These are phyloP conservation scores for Periophthalmus magnuspinnatus DNA, from an alignment of 2,797 vertebrate species.

Conservation along the genomic window DNA sequence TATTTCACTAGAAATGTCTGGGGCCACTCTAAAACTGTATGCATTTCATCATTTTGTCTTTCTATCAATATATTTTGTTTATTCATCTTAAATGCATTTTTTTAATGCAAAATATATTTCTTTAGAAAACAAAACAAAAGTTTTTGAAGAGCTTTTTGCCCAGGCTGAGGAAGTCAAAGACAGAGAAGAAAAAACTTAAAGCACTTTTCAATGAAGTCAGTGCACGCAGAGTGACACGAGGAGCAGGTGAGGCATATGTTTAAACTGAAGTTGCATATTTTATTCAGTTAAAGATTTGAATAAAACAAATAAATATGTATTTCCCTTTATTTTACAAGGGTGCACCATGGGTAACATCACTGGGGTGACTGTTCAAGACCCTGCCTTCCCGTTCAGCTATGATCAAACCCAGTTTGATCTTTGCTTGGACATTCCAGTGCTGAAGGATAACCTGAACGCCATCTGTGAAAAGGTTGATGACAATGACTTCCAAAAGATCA, in stretches of 20 bases:
- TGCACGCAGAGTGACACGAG: slow-evolving; percentile 6
- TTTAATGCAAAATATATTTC: slow-evolving; percentile 5
- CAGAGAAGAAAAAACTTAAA: slow-evolving; percentile 45
- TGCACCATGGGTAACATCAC: slow-evolving; percentile 67
- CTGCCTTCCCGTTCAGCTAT: slow-evolving; percentile 68
- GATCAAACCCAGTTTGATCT: slow-evolving; percentile 57
- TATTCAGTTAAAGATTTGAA: neutral
- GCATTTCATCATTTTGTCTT: too few relatives aligned
- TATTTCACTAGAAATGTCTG: slow-evolving; percentile 61
- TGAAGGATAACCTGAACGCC: slow-evolving; percentile 59
- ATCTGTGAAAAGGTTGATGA: slow-evolving; percentile 67
- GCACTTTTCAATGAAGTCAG: slow-evolving; percentile 42
- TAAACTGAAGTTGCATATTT: neutral
- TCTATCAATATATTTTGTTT: neutral
- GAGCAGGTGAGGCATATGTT: slow-evolving; percentile 45
- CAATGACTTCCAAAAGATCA: slow-evolving; percentile 40
- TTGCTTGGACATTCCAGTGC: slow-evolving; percentile 55
- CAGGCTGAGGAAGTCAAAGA: slow-evolving; percentile 39
- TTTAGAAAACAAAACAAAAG: slow-evolving; percentile 44
- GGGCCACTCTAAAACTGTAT: slow-evolving; percentile 44
- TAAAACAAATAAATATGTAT: slow-evolving; percentile 2
- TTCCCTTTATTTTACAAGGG: slow-evolving; percentile 37
- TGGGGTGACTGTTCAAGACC: slow-evolving; percentile 39
- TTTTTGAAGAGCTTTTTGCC: slow-evolving; percentile 61
- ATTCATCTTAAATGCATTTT: neutral